Evolutionary conservation across 2,888 invertebrate species (phyloP).

Genomic region (Tachystola acroxantha): DNA sequence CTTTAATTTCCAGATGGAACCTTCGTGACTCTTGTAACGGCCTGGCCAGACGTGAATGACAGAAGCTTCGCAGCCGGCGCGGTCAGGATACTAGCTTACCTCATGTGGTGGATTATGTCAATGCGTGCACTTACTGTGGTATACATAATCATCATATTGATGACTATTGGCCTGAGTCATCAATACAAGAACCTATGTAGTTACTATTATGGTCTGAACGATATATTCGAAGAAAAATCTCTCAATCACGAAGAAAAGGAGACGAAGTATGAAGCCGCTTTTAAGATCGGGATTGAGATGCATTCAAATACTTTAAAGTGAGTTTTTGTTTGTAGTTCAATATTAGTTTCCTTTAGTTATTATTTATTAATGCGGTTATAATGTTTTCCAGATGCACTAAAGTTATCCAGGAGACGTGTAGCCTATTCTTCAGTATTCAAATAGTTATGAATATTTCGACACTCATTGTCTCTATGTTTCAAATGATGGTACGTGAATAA

Average conservation of each 20-base stretch:
- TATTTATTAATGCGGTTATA: too few relatives aligned
- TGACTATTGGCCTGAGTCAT: constrained; percentile 24
- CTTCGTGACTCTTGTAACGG: constrained; percentile 31
- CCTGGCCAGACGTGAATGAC: constrained; percentile 30
- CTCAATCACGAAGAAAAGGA: constrained; percentile 33
- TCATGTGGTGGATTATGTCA: constrained; percentile 31
- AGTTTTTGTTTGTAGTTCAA: too few relatives aligned
- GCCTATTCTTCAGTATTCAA: constrained; percentile 17
- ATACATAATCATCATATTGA: constrained; percentile 20
- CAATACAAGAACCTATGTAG: constrained; percentile 30
- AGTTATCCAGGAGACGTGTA: constrained; percentile 18
- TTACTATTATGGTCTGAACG: constrained; percentile 28
- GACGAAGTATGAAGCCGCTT: constrained; percentile 28
- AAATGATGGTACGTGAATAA: constrained; percentile 12
- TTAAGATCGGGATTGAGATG: constrained; percentile 41
- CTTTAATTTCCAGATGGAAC: too few relatives aligned
- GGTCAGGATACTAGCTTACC: constrained; percentile 20
- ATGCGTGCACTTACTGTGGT: constrained; percentile 17
- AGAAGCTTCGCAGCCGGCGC: constrained; percentile 16
- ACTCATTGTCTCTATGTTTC: constrained; percentile 14
- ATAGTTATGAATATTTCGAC: constrained; percentile 16
- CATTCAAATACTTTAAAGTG: constrained; percentile 44
- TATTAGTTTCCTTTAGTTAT: background rate
- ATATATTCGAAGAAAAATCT: constrained; percentile 20
- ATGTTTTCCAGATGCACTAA: constrained; percentile 21